Percentiles rank a stretch among this genome's conserved stretches.
Evolutionary conservation across 2,888 invertebrate species (phyloP).

Genomic region (Latheticus oryzae): DNA sequence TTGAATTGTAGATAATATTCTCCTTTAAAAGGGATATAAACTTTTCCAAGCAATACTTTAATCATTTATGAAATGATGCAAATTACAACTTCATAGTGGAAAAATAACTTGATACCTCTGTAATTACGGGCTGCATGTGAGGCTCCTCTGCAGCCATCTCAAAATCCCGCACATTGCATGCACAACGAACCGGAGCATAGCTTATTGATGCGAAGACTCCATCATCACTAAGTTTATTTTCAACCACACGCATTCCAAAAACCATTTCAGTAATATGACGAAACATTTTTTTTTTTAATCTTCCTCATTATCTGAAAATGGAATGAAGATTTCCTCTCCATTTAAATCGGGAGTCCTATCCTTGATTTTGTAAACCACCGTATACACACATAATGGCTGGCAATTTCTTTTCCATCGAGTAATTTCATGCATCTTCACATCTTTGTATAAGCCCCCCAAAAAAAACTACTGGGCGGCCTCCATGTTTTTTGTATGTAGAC

Average conservation of each 20-base stretch:
- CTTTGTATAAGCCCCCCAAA: slow-evolving; percentile 24
- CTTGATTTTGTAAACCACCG: slow-evolving; percentile 32
- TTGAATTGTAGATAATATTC: too few relatives aligned
- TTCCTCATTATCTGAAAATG: slow-evolving; percentile 25
- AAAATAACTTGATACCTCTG: slow-evolving; percentile 19
- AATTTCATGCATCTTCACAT: slow-evolving; percentile 30
- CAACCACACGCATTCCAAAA: slow-evolving; percentile 15
- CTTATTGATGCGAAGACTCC: slow-evolving; percentile 19
- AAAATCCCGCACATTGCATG: slow-evolving; percentile 24
- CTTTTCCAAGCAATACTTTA: too few relatives aligned
- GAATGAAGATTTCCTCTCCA: slow-evolving; percentile 19
- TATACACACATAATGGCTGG: slow-evolving; percentile 30
- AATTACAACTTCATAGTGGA: slow-evolving; percentile 18
- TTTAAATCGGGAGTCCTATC: slow-evolving; percentile 31
- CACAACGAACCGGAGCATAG: slow-evolving; percentile 17
- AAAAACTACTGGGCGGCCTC: slow-evolving; percentile 17
- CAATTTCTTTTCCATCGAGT: slow-evolving; percentile 29
- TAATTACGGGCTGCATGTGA: slow-evolving; percentile 17
- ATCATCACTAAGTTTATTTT: slow-evolving; percentile 14
- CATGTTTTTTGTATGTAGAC: slow-evolving; percentile 16
- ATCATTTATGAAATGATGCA: too few relatives aligned
- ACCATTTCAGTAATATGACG: slow-evolving; percentile 17
- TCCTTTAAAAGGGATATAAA: too few relatives aligned
- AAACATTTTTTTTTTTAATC: slow-evolving; percentile 15
- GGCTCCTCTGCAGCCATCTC: slow-evolving; percentile 15